Conservation (phyloP, 2,888 invertebrate genomes). For the Aquatica leii region DNA sequence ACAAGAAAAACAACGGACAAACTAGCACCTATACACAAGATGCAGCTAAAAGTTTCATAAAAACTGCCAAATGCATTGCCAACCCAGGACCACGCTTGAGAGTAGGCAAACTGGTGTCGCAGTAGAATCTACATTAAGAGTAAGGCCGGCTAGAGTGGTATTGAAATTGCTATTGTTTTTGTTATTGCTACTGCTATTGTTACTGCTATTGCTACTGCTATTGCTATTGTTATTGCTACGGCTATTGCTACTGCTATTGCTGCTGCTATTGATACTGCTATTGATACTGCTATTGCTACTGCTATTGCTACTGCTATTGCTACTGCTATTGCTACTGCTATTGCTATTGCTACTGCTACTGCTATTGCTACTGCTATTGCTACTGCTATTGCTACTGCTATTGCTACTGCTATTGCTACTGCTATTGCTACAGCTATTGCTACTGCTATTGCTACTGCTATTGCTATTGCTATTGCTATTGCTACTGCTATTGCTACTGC, state of each 20-base stretch:
- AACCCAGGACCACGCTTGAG: too few species aligned
- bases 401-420: background rate
- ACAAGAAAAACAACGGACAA: too few species aligned
- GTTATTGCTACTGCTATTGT: background rate
- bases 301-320: background rate
- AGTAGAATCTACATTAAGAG: background rate
- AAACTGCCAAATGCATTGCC: too few species aligned
- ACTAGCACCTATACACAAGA: too few species aligned
- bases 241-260: background rate
- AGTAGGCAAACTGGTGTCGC: background rate
- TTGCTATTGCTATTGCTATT: background rate
- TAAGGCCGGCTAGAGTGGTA: background rate
- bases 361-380: background rate
- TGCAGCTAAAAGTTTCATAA: too few species aligned
- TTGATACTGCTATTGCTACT: constrained; percentile 1
- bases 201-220: background rate
- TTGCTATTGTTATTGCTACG: background rate
- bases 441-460: background rate
- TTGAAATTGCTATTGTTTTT: background rate
- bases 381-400: background rate
- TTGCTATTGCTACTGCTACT: background rate
- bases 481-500: background rate
- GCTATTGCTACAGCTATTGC: background rate
- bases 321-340: constrained; percentile 2
- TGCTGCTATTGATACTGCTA: background rate